Conservation (phyloP, 2,888 invertebrate species). For the Drosophila villosipedis region DNA sequence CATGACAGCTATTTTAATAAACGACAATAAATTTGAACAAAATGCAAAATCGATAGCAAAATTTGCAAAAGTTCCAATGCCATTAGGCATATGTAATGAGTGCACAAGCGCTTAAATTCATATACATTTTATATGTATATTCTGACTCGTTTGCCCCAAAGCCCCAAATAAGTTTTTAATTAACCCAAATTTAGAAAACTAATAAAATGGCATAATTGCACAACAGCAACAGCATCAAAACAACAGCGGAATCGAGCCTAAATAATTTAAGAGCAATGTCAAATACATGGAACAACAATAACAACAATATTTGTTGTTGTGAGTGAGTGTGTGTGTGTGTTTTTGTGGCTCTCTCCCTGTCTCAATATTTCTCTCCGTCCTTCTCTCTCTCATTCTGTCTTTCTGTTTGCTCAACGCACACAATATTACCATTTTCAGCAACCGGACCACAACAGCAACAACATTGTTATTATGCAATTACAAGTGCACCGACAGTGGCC, state of each 20-base stretch:
- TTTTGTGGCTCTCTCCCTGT: neutral
- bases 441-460: slow-evolving; percentile 43
- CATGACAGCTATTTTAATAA: slow-evolving; percentile 60
- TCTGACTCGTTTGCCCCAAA: slow-evolving; percentile 23
- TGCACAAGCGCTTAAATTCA: slow-evolving; percentile 1
- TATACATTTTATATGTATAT: neutral
- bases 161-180: slow-evolving; percentile 75
- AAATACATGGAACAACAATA: slow-evolving; percentile 13
- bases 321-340: neutral
- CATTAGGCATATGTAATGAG: slow-evolving; percentile 52
- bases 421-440: slow-evolving; percentile 44
- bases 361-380: too few species aligned
- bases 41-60: slow-evolving; percentile 73
- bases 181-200: slow-evolving; percentile 77
- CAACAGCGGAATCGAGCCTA: slow-evolving; percentile 35
- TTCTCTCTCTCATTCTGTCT: neutral
- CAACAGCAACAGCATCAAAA: slow-evolving; percentile 22
- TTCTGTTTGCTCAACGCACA: slow-evolving; percentile 30
- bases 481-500: slow-evolving; percentile 56
- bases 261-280: slow-evolving; percentile 59
- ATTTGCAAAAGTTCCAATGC: slow-evolving; percentile 38
- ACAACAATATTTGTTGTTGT: slow-evolving; percentile 4
- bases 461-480: slow-evolving; percentile 78
- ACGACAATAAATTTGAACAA: slow-evolving; percentile 59
- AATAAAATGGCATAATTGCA: slow-evolving; percentile 67